A percentile compares a stretch with the other conserved stretches of the same genome.
phyloP scores from a whole-genome alignment of 2,113 vertebrate species.

The Corythoichthys haematopterus region DNA sequence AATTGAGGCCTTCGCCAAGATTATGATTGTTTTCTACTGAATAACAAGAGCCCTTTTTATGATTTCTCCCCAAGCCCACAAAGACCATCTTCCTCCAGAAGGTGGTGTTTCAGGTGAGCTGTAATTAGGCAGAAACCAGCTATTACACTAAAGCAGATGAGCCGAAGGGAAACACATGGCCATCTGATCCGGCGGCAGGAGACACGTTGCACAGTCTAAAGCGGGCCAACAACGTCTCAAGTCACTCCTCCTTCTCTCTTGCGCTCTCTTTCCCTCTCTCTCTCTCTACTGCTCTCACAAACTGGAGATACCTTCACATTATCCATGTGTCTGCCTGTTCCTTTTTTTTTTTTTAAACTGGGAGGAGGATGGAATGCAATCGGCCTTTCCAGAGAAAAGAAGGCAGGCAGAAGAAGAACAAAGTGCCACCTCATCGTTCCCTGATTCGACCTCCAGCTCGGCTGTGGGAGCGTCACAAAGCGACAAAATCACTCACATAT shows the following conservation, averaged over 20 bases:
- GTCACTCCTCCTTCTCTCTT: conserved; percentile 44
- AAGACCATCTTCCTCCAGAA: background rate
- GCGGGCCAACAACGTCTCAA: conserved; percentile 59
- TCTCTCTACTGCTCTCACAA: conserved; percentile 15
- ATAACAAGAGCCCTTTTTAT: conserved; percentile 58
- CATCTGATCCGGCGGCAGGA: conserved; percentile 59
- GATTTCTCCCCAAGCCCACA: conserved; percentile 2
- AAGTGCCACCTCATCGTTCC: conserved; percentile 66
- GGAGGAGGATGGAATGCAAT: conserved; percentile 58
- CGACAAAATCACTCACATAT: background rate
- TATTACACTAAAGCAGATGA: conserved; percentile 57
- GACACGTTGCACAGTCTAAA: conserved; percentile 66
- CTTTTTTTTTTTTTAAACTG: conserved; percentile 37
- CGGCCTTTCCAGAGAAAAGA: conserved; percentile 43
- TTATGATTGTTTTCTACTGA: conserved; percentile 60
- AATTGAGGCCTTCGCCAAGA: conserved; percentile 50
- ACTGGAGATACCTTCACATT: conserved; percentile 52
- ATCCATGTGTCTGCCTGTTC: conserved; percentile 64
- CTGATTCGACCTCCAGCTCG: conserved; percentile 36
- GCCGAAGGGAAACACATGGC: conserved; percentile 44
- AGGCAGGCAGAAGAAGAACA: conserved; percentile 31
- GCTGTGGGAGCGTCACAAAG: conserved; percentile 16
- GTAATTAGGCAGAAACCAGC: conserved; percentile 61
- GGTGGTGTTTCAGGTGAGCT: conserved; percentile 54
- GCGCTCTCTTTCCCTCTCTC: conserved; percentile 14